A percentile compares a stretch with the other conserved stretches of the same genome.
Evolutionary conservation across 2,888 invertebrate genomes (phyloP).

Genomic region (Anagyrus pseudococci): DNA sequence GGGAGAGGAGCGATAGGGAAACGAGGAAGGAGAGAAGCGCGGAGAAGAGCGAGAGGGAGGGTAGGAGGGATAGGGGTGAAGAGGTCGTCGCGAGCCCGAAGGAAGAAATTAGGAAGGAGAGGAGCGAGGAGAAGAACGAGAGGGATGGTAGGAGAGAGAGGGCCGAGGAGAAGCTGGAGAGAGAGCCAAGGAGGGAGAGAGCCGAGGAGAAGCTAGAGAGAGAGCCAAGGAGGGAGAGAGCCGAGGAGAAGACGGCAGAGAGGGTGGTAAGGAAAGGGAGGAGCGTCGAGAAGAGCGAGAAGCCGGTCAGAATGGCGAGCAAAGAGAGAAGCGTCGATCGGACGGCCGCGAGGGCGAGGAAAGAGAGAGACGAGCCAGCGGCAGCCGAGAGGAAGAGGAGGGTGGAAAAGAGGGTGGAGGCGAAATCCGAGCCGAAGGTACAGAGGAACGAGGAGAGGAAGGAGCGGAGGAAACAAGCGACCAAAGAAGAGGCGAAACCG

Average conservation of each 20-base stretch:
- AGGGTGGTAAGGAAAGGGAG: neutral
- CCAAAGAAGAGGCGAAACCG: neutral
- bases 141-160: neutral
- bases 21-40: neutral
- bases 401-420: too few relatives aligned
- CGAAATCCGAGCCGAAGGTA: too few relatives aligned
- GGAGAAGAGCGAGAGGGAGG: neutral
- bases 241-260: neutral
- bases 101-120: constrained; percentile 1
- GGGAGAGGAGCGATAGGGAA: neutral
- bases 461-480: neutral
- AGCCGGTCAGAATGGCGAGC: too few relatives aligned
- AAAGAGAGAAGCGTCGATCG: too few relatives aligned
- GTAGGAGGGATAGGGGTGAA: neutral
- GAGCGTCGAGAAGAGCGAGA: too few relatives aligned
- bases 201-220: neutral
- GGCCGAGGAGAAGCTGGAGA: neutral
- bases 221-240: neutral
- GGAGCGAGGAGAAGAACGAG: neutral
- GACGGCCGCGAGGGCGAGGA: too few relatives aligned
- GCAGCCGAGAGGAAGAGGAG: too few relatives aligned
- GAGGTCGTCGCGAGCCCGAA: neutral
- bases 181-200: neutral
- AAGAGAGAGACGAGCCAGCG: too few relatives aligned
- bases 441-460: neutral